Conservation (phyloP, 2,888 invertebrate genomes). For the Clusia tigrina region DNA sequence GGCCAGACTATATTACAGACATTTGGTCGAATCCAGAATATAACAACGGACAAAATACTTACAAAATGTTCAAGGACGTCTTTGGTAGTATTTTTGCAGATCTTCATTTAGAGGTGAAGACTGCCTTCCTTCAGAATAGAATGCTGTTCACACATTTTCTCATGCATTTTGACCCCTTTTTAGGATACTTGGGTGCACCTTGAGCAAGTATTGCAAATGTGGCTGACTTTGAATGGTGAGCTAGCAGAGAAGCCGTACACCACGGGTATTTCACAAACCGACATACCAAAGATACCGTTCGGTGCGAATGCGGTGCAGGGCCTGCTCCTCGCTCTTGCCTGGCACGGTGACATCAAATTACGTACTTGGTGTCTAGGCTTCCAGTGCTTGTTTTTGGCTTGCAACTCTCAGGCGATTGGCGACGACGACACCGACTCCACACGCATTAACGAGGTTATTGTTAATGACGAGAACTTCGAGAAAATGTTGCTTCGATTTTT, state of each 20-base stretch:
- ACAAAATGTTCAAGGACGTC: conserved; percentile 73
- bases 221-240: conserved; percentile 83
- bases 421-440: conserved; percentile 53
- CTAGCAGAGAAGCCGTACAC: conserved; percentile 62
- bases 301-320: conserved; percentile 73
- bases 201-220: conserved; percentile 84
- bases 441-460: conserved; percentile 68
- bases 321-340: conserved; percentile 72
- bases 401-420: conserved; percentile 68
- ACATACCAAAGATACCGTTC: conserved; percentile 72
- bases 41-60: conserved; percentile 64
- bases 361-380: conserved; percentile 79
- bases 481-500: conserved; percentile 72
- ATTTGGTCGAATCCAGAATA: conserved; percentile 68
- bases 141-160: too few species aligned
- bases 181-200: conserved; percentile 78
- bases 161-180: conserved; percentile 25
- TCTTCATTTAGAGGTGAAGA: conserved; percentile 67
- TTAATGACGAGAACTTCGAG: conserved; percentile 72
- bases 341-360: conserved; percentile 74
- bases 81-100: conserved; percentile 76
- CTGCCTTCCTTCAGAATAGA: background rate
- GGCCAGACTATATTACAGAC: conserved; percentile 64
- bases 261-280: conserved; percentile 68
- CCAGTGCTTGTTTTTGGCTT: conserved; percentile 74